phyloP scores from a whole-genome alignment of 2,888 invertebrate genomes.

The Spodoptera exigua region DNA sequence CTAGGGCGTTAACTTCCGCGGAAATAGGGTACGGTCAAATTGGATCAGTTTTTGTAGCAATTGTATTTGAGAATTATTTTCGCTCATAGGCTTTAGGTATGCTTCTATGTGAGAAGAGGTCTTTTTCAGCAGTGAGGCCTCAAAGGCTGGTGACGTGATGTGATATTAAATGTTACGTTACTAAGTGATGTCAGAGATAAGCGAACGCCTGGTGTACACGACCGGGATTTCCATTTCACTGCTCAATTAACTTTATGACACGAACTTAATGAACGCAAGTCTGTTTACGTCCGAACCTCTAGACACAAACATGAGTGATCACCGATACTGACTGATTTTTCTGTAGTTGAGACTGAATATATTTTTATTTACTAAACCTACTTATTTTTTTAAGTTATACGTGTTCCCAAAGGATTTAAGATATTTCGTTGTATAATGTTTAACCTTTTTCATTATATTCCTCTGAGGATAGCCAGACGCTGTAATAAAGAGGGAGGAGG shows the following conservation, averaged over 20 bases:
- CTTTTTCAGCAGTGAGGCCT: too few species aligned
- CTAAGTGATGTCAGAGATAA: conserved; percentile 8
- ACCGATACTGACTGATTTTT: too few species aligned
- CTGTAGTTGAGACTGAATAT: too few species aligned
- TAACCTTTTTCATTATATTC: conserved; percentile 9
- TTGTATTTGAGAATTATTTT: not conserved
- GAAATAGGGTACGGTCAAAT: conserved; percentile 33
- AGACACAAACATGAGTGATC: conserved; percentile 13
- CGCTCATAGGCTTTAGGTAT: too few species aligned
- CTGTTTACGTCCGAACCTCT: conserved; percentile 25
- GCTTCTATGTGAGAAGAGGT: too few species aligned
- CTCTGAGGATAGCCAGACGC: conserved; percentile 5
- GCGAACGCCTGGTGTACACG: conserved; percentile 7
- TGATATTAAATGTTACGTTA: not conserved
- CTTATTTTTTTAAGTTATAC: too few species aligned
- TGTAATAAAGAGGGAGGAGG: conserved; percentile 16
- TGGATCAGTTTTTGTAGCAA: conserved; percentile 18
- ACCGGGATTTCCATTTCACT: conserved; percentile 25
- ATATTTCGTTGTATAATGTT: not conserved
- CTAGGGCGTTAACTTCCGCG: conserved; percentile 45
- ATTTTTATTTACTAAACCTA: too few species aligned
- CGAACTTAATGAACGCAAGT: conserved; percentile 25
- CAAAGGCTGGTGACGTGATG: too few species aligned
- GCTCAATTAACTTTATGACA: conserved; percentile 48
- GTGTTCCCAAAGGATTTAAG: too few species aligned